Base-by-base conservation (phyloP, 2,113 vertebrate species). In the Lanius collurio region DNA sequence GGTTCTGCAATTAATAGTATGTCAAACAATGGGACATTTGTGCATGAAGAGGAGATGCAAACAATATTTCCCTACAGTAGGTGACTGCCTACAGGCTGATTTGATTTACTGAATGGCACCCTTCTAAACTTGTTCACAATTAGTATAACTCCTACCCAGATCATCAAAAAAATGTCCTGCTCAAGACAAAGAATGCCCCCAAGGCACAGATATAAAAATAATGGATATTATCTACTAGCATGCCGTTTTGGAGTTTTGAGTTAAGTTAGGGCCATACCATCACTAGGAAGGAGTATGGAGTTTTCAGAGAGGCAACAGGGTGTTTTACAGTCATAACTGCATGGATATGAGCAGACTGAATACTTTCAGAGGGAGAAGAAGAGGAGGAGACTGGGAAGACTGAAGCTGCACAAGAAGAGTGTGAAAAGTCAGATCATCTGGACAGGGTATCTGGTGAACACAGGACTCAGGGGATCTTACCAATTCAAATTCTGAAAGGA, bases 81-180 rank as follows among this genome's bases (percentile, higher is more conserved):
- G 91, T 97, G 92, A 93, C 77, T 95, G 81, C 85, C 97, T 70
- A 91, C 57, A 71, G 96, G 96, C 69, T 95, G 93, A 96, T 95
- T 93, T 95, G 93, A 96, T 94, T 95, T 95, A 95, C 91, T 84
- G 90, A 94, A 88, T 97, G 97, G 93, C 92, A 93, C 70, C 95
- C 94, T 80, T 97, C 96, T 96, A 89, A 97, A 95, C 42, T 50
- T 49, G 93, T 96, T 97, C 96, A 93, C 93, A 96, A 74, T 92
- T 87, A 95, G 82, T 96, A 62, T 92, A 93, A 97, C 83, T 96
- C 88, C 86, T 95, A 83, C 78, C 76, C 23, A 23, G 76, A 81
- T 78, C 68, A 90, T 94, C 64, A 94, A 71, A 95, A 95, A 92
- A 71, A 92, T 62, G 83, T 92, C 95, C 92, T 82, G 35, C 83